A percentile compares a stretch with the other conserved stretches of the same genome.
phyloP scores from a whole-genome alignment of 1,140 invertebrate genomes.

The Bacillus rossius region DNA sequence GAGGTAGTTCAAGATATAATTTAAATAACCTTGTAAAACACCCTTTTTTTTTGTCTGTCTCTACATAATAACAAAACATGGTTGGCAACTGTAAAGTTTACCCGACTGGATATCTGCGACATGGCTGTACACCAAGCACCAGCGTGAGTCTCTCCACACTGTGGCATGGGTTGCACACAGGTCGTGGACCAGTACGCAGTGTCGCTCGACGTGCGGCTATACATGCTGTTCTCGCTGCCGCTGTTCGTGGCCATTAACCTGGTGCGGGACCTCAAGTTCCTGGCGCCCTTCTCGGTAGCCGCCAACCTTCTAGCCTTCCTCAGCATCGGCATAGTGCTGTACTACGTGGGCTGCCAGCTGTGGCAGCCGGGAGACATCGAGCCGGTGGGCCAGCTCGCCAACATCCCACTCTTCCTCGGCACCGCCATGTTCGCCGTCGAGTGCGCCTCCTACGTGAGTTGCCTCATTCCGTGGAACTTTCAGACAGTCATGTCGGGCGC shows the following conservation, averaged over 20 bases:
- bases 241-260: conserved; percentile 31
- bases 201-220: neutral
- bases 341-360: conserved; percentile 27
- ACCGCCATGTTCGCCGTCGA: conserved; percentile 10
- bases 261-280: conserved; percentile 40
- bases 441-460: no score
- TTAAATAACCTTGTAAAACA: no score
- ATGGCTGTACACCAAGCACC: no score
- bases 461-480: no score
- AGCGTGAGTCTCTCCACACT: no score
- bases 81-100: no score
- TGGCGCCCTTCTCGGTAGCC: conserved; percentile 44
- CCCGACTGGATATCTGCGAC: no score
- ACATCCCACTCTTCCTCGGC: conserved; percentile 11
- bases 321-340: conserved; percentile 35
- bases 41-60: no score
- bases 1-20: no score
- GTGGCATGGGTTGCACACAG: no score
- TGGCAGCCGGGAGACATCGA: neutral
- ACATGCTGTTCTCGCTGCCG: neutral
- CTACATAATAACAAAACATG: no score
- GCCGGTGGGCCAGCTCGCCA: neutral
- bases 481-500: no score
- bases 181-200: conserved; percentile 16
- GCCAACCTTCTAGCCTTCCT: conserved; percentile 40